phyloP scores from a whole-genome alignment of 1,140 invertebrate species.

The Oreohelix idahoensis region DNA sequence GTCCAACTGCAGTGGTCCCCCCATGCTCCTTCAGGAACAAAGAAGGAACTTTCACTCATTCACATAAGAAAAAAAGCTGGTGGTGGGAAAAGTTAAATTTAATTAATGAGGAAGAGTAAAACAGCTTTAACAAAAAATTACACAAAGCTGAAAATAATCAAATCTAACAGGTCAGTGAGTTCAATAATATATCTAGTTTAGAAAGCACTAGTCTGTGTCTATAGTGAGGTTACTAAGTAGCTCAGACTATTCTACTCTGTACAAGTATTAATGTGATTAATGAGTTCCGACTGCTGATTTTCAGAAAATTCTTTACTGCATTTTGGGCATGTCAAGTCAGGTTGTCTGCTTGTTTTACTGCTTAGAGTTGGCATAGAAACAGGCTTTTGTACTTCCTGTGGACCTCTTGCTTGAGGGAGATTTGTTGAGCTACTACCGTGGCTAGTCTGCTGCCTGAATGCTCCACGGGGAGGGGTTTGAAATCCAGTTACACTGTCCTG shows the following conservation, averaged over 20 bases:
- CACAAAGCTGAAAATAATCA: no score
- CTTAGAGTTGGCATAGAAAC: constrained; percentile 14
- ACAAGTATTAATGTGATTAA: constrained; percentile 36
- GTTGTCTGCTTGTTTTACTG: neutral
- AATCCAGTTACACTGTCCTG: neutral
- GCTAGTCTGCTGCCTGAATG: neutral
- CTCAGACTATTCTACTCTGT: constrained; percentile 15
- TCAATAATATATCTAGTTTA: no score
- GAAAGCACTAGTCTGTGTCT: no score
- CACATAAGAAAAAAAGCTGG: no score
- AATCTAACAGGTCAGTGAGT: no score
- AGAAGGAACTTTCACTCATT: no score
- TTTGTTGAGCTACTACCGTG: neutral
- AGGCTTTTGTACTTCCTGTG: neutral
- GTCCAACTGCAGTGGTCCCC: no score
- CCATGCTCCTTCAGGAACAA: no score
- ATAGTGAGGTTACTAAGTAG: no score
- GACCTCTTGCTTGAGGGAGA: neutral
- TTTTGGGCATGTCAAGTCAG: constrained; percentile 38
- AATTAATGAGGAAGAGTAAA: no score
- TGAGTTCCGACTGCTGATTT: constrained; percentile 8
- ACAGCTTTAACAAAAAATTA: no score
- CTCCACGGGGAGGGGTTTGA: neutral
- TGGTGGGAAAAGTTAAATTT: no score
- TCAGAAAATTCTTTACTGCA: constrained; percentile 34